Evolutionary conservation across 2,888 invertebrate species (phyloP), one percentile per base, ranked within the genome.

Genomic region (Limnephilus lunatus): DNA sequence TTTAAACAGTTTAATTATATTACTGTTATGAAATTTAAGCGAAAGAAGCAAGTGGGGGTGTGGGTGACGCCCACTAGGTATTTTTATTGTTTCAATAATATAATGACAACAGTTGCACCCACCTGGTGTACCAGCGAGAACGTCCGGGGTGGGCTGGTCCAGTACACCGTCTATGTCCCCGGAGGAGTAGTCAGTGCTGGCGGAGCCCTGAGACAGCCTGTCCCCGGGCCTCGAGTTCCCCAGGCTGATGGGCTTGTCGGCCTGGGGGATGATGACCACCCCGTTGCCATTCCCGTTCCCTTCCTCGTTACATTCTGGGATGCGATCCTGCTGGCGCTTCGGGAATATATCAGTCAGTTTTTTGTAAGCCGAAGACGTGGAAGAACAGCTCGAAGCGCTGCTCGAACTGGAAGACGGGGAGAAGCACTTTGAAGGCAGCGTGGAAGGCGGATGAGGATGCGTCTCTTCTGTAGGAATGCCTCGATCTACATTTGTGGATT

Each of bases 111-210:
- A 68, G 68, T n/a, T 25, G 68, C 68, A 68, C 25, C 94, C 94
- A 95, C 96, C 96, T 93, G 97, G 97, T 0, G 98, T 98, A 0
- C 98, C 98, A 87, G 98, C 98, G 19, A 98, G 97, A 0, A 98
- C 97, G 94, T 98, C 98, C 0, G 98, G 98, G 0, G 98, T 97
- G 4, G 97, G 96, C 35, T 96, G 96, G 92, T 97, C 96, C 90
- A 97, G 94, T 9, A 96, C 97, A 85, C 97, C 97, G 93, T 97
- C 97, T 86, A 96, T 95, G 81, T 96, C 96, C 32, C 95, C 95
- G 2, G 98, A 96, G 12, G 98, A 97, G 90, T 97, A 96, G 87
- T 96, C 97, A 1, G 97, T 97, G 94, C 95, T 96, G 5, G 96
- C 96, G 93, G 97, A 96, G 0, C 97, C 96, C 0, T 97, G 96